Conservation (phyloP, 1,140 invertebrate species). For the Zaprionus kolodkinae region DNA sequence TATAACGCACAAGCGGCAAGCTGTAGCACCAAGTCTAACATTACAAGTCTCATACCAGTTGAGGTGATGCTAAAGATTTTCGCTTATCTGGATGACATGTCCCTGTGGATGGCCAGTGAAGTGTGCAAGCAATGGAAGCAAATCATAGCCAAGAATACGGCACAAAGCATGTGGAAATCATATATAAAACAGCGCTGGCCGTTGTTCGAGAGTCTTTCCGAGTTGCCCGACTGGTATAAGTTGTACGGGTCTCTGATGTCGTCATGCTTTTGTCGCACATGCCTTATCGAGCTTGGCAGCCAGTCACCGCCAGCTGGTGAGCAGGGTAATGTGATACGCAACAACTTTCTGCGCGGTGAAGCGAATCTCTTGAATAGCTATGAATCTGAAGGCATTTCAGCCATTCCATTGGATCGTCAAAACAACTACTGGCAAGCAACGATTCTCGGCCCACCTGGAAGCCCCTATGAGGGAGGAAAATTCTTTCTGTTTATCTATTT, state of each 20-base stretch:
- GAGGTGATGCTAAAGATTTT: slow-evolving; percentile 94
- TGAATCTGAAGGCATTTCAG: slow-evolving; percentile 95
- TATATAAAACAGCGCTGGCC: slow-evolving; percentile 92
- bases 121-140: slow-evolving; percentile 94
- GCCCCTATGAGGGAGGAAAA: slow-evolving; percentile 96
- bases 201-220: slow-evolving; percentile 90
- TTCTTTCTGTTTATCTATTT: slow-evolving; percentile 97
- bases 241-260: slow-evolving; percentile 87
- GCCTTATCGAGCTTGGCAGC: slow-evolving; percentile 91
- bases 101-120: slow-evolving; percentile 93
- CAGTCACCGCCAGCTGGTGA: slow-evolving; percentile 86
- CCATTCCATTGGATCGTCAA: slow-evolving; percentile 92
- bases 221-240: slow-evolving; percentile 91
- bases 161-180: slow-evolving; percentile 90
- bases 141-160: slow-evolving; percentile 90
- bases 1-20: slow-evolving; percentile 37
- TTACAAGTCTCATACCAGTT: slow-evolving; percentile 76
- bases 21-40: slow-evolving; percentile 30
- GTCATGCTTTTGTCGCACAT: slow-evolving; percentile 93
- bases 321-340: slow-evolving; percentile 89
- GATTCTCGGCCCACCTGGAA: slow-evolving; percentile 94
- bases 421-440: slow-evolving; percentile 96
- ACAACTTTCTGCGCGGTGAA: slow-evolving; percentile 90
- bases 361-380: slow-evolving; percentile 89
- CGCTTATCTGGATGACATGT: slow-evolving; percentile 95